Evolutionary conservation across 2,888 invertebrate genomes (phyloP), one percentile per base, ranked within the genome.

Genomic region (Tortrix viridana): DNA sequence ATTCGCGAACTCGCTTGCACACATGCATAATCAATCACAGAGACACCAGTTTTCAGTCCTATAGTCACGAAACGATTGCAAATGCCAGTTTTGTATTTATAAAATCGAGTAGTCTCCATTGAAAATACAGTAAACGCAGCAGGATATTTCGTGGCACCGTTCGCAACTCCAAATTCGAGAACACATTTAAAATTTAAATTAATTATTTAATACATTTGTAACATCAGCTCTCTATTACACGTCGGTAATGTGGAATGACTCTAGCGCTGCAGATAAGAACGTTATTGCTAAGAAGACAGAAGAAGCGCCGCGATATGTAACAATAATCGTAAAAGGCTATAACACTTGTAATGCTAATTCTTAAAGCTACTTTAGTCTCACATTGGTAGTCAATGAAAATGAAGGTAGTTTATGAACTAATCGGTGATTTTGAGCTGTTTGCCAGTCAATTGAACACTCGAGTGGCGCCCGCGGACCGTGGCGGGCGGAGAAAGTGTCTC

Each of bases 401-500:
- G 55, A 61, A 61, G 61, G 61, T 50, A 46, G 38, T 56, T 60
- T 60, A 62, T 20, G 38, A 55, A 26, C 50, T 50, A 50, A 50
- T 62, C 56, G 56, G 23, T 23, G 32, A 47, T 46, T 37, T 56
- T 37, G 50, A 56, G 56, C 18, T 20, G 26, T 58, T 53, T 60
- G 56, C 62, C 62, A 65, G 54, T 68, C 69, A 69, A 73, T 69
- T 64, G 70, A 60, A 37, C 63, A 41, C 53, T 41, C 20, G 22
- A 41, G 22, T 37, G 52, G 47, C 56, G 55, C 52, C 54, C 61
- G 52, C 57, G 18, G 67, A 69, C 48, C 69, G 67, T 58, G 64
- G 47, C 55, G 20, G 62, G 48, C 53, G 66, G 73, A 67, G 73
- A 74, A 74, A 74, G 73, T 71, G 71, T 65, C 67, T 59, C 66